Conservation (phyloP, 2,113 vertebrate genomes). For the Oncorhynchus gorbuscha region DNA sequence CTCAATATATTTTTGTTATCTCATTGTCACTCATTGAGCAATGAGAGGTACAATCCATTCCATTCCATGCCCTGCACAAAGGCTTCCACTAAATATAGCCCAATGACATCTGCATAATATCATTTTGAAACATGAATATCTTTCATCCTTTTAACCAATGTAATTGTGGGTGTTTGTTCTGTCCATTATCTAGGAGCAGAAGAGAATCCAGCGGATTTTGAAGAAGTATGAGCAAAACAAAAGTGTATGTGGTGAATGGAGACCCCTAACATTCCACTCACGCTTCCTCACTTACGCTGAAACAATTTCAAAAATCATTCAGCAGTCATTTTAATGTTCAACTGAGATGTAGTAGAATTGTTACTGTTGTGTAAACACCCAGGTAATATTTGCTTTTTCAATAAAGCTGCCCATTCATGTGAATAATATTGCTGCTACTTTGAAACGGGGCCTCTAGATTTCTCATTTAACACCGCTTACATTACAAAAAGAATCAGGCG, state of each 20-base stretch:
- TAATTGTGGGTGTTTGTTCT: not conserved
- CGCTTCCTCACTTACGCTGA: not conserved
- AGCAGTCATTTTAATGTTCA: constrained; percentile 1
- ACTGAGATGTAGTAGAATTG: constrained; percentile 8
- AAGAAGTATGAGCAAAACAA: constrained; percentile 71
- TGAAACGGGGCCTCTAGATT: constrained; percentile 13
- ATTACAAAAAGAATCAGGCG: constrained; percentile 10
- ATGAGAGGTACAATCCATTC: not conserved
- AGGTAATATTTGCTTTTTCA: constrained; percentile 18
- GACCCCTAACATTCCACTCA: not conserved
- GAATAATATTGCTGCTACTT: constrained; percentile 25
- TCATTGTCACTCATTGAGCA: not conserved
- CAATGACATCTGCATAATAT: not conserved
- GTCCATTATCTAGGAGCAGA: constrained; percentile 59
- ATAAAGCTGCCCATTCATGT: constrained; percentile 26
- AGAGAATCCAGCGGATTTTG: constrained; percentile 49
- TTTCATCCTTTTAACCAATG: not conserved
- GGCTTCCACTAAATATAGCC: not conserved
- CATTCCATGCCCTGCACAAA: not conserved
- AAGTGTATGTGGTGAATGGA: constrained; percentile 69
- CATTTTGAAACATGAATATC: too few relatives aligned
- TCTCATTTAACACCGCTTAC: constrained; percentile 19
- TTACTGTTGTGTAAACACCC: constrained; percentile 15
- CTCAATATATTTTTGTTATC: too few relatives aligned
- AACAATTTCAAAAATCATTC: not conserved